A percentile compares a stretch with the other conserved stretches of the same genome.
Conservation (phyloP, 1,140 invertebrate species). For the Anastrepha ludens region DNA sequence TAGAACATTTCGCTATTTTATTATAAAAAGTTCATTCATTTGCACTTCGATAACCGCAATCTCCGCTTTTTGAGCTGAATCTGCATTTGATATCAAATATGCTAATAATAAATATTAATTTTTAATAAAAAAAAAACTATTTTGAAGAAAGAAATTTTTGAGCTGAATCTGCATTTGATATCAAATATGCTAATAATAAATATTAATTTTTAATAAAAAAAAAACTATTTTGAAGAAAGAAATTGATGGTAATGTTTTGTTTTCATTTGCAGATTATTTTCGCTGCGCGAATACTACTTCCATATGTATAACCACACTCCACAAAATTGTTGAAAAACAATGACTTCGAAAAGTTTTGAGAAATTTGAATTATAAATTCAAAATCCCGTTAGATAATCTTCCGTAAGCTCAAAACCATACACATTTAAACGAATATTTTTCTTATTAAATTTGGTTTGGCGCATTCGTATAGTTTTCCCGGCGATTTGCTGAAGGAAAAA, state of each 20-base stretch:
- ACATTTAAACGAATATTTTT: neutral
- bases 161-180: too few relatives aligned
- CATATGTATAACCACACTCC: neutral
- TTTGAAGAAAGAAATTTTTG: too few relatives aligned
- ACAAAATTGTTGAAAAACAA: slow-evolving; percentile 42
- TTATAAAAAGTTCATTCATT: too few relatives aligned
- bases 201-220: too few relatives aligned
- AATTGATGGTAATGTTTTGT: neutral
- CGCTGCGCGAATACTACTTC: slow-evolving; percentile 22
- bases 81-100: too few relatives aligned
- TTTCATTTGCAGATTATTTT: slow-evolving; percentile 35
- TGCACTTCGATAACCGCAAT: too few relatives aligned
- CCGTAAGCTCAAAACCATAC: neutral
- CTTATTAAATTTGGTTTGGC: neutral
- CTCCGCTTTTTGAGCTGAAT: too few relatives aligned
- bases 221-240: too few relatives aligned
- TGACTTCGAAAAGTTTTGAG: slow-evolving; percentile 14
- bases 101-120: too few relatives aligned
- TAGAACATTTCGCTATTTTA: too few relatives aligned
- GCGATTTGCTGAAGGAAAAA: neutral
- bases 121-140: too few relatives aligned
- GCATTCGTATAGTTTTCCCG: slow-evolving; percentile 14
- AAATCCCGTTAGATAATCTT: slow-evolving; percentile 9
- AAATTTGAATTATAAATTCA: slow-evolving; percentile 45
- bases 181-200: too few relatives aligned